These are phyloP conservation scores for Pachyrhynchus sulphureomaculatus DNA, from an alignment of 1,140 invertebrate genomes.

Conservation along the genomic window DNA sequence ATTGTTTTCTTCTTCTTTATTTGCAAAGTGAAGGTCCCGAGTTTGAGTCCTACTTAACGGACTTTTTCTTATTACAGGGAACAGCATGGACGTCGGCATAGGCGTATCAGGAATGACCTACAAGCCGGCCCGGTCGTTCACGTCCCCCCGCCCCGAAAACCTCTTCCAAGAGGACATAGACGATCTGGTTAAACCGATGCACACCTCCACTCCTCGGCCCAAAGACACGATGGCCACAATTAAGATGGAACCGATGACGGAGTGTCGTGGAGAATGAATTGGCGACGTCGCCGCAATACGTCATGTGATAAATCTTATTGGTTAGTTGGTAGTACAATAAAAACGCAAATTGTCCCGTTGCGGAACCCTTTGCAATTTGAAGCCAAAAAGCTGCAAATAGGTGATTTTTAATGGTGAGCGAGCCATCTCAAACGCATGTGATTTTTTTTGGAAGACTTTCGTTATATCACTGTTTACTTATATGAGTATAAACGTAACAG, in stretches of 20 bases:
- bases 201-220: slow-evolving; percentile 35
- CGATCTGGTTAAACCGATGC: slow-evolving; percentile 59
- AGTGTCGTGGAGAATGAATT: slow-evolving; percentile 53
- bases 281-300: slow-evolving; percentile 31
- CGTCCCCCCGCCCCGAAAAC: slow-evolving; percentile 63
- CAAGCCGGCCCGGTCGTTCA: slow-evolving; percentile 59
- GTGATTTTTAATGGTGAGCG: no score
- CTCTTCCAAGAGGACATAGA: slow-evolving; percentile 63
- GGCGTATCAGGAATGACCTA: slow-evolving; percentile 67
- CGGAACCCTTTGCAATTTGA: slow-evolving; percentile 30
- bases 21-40: no score
- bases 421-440: no score
- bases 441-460: no score
- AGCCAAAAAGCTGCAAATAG: no score
- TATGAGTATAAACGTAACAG: no score
- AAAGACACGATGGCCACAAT: slow-evolving; percentile 51
- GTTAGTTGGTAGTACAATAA: neutral
- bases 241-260: slow-evolving; percentile 57
- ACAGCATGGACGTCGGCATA: slow-evolving; percentile 53
- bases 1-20: no score
- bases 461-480: no score
- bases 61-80: slow-evolving; percentile 28
- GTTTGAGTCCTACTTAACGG: no score
- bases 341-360: neutral
- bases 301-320: slow-evolving; percentile 48